Base-by-base conservation (phyloP, 1,140 invertebrate genomes). In the Tetramorium parvispinum region DNA sequence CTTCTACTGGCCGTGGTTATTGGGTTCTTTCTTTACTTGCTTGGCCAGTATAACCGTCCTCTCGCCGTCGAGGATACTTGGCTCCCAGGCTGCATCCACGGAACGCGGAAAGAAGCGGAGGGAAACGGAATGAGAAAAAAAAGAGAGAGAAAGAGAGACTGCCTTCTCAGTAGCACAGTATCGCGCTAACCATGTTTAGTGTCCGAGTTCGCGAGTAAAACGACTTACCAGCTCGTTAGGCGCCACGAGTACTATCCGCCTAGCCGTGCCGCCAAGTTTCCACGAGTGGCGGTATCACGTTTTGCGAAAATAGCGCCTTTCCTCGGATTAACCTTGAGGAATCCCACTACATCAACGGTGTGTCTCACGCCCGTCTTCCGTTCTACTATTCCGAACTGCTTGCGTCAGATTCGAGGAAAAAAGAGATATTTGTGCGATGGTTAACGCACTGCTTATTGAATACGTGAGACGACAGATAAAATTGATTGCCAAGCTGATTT, bases 151-250 rank as follows among this genome's bases (percentile, higher is more conserved):
- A 16, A 61, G 24, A 37, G 51, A 4, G 59, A 63, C 32, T 32
- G 32, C 18, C 6, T 46, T 8, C 40, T 49, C 27, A 40, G n/a
- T 11, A 61, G 49, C 61, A 63, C 24, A 43, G 49, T 24, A 57
- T 10, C 51, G 18, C 18, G 79, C 59, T 90, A 90, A 90, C 85
- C 37, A 59, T 81, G 70, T 90, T 90, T 90, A 86, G 88, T 65
- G 66, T 88, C 87, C 87, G 85, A 88, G 85, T 86, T 83, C 86
- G 85, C 65, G 86, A 89, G 88, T 92, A 92, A 92, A 92, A 90
- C 88, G 88, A 91, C 89, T 93, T 89, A 83, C 79, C 63, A 79
- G 83, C 87, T 91, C 89, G 89, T 91, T 91, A 91, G 77, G n/a
- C 53, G 37, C 18, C n/a, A 55, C 65, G 77, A 63, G 68, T 40